Conservation (phyloP, 2,113 vertebrate genomes). For the Pardalotus punctatus region DNA sequence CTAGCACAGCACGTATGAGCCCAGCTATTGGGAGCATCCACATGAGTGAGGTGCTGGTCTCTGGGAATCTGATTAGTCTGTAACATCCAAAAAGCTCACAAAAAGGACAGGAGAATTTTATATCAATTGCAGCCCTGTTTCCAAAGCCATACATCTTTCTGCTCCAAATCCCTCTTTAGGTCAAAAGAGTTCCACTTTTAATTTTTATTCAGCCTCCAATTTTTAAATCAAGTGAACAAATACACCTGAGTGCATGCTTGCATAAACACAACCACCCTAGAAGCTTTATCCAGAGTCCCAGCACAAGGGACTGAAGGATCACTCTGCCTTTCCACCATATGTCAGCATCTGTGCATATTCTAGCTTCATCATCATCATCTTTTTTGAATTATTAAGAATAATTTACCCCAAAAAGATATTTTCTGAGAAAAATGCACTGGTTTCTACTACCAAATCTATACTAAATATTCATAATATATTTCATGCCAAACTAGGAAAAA, state of each 20-base stretch:
- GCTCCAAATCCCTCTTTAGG: not conserved
- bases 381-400: not conserved
- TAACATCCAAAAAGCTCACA: not conserved
- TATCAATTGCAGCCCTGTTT: not conserved
- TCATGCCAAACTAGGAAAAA: not conserved
- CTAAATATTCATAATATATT: not conserved
- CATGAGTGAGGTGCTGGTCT: not conserved
- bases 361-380: fast-evolving
- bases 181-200: not conserved
- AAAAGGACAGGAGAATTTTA: not conserved
- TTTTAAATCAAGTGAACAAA: not conserved
- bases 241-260: not conserved
- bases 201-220: not conserved
- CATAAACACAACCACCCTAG: not conserved
- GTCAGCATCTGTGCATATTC: not conserved
- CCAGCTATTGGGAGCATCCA: not conserved
- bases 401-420: not conserved
- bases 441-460: not conserved
- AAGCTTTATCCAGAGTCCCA: not conserved
- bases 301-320: not conserved
- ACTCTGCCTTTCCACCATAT: not conserved
- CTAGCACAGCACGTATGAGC: not conserved
- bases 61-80: not conserved
- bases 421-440: not conserved
- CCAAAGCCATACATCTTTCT: not conserved